phyloP scores from a whole-genome alignment of 2,888 invertebrate species.

The Cephus pulcher region DNA sequence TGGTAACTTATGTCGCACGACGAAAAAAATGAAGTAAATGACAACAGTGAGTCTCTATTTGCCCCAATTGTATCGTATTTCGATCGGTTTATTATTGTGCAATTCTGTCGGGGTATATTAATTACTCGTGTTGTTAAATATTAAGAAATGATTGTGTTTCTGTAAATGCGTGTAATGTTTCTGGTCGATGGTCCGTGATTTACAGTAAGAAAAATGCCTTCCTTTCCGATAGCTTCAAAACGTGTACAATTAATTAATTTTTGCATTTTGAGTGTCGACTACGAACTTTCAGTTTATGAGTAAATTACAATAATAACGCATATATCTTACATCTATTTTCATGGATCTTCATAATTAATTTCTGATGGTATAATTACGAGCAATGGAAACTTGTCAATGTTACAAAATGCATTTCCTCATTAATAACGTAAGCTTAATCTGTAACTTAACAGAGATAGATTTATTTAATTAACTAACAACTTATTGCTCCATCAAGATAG shows the following conservation, averaged over 20 bases:
- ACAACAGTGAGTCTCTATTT: conserved; percentile 17
- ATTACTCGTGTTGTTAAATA: neutral
- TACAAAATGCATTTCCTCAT: neutral
- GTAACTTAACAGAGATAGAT: neutral
- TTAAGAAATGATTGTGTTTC: neutral
- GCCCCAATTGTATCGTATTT: neutral
- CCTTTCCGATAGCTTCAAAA: conserved; percentile 31
- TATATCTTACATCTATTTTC: neutral
- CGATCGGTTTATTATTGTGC: conserved; percentile 30
- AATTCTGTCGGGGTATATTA: conserved; percentile 33
- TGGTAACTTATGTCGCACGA: conserved; percentile 14
- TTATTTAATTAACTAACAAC: neutral
- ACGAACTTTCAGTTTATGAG: conserved; percentile 15
- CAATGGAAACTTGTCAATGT: neutral
- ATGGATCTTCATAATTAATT: neutral
- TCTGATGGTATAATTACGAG: neutral
- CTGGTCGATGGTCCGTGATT: conserved; percentile 23
- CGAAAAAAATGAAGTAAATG: conserved; percentile 6
- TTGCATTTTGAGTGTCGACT: conserved; percentile 48
- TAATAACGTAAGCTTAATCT: neutral
- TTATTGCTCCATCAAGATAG: neutral
- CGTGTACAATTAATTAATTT: conserved; percentile 38
- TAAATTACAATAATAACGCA: neutral
- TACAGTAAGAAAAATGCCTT: conserved; percentile 40
- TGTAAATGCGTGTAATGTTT: neutral